A percentile compares a stretch with the other conserved stretches of the same genome.
phyloP scores from a whole-genome alignment of 2,888 invertebrate genomes.

The Oxyteleia sp. region DNA sequence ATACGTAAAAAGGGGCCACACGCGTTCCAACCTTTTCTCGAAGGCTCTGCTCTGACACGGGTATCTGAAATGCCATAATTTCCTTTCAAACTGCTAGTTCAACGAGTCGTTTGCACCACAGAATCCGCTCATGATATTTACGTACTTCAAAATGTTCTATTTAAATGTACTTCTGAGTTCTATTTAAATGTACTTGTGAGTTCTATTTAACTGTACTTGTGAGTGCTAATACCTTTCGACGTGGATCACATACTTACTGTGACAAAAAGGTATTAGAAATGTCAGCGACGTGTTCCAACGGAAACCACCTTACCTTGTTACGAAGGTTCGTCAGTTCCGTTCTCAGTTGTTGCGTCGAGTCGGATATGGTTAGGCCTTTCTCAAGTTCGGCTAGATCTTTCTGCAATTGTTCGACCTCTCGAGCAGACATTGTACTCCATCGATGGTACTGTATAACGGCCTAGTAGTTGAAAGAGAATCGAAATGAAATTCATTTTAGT shows the following conservation, averaged over 20 bases:
- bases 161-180: too few relatives aligned
- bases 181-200: too few relatives aligned
- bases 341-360: slow-evolving; percentile 91
- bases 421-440: slow-evolving; percentile 92
- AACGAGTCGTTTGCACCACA: slow-evolving; percentile 35
- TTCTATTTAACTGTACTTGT: too few relatives aligned
- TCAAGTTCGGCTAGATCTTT: slow-evolving; percentile 91
- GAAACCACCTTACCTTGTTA: slow-evolving; percentile 89
- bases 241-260: slow-evolving; percentile 49
- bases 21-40: slow-evolving; percentile 87
- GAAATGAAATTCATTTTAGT: too few relatives aligned
- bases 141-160: too few relatives aligned
- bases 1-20: too few relatives aligned
- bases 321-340: slow-evolving; percentile 93
- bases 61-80: slow-evolving; percentile 87
- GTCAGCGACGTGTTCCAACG: too few relatives aligned
- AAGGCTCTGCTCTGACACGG: slow-evolving; percentile 86
- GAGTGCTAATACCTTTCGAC: too few relatives aligned
- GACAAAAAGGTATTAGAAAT: too few relatives aligned
- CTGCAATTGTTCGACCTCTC: slow-evolving; percentile 92
- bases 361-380: slow-evolving; percentile 90
- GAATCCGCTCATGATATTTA: slow-evolving; percentile 28
- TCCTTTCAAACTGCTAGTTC: slow-evolving; percentile 81
- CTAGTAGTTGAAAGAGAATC: slow-evolving; percentile 75
- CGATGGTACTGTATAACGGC: slow-evolving; percentile 91